Percentiles rank a stretch among this genome's conserved stretches.
phyloP scores from a whole-genome alignment of 2,113 vertebrate genomes.

The Phrynosoma platyrhinos region DNA sequence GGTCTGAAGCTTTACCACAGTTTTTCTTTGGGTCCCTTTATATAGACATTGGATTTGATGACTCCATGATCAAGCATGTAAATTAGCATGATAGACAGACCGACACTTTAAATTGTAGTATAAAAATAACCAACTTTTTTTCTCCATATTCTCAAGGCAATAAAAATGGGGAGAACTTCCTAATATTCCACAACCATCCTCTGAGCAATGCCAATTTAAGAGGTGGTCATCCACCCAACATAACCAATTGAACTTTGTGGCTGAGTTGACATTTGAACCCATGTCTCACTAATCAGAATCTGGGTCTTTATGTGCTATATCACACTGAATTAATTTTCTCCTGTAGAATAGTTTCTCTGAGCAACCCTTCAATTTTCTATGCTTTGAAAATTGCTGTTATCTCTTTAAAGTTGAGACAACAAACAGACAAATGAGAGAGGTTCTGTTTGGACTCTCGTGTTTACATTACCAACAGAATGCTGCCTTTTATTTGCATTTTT shows the following conservation, averaged over 20 bases:
- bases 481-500: slow-evolving; percentile 28
- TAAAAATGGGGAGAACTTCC: background rate
- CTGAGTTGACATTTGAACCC: background rate
- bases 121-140: background rate
- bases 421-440: slow-evolving; percentile 6
- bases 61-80: no score
- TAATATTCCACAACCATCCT: background rate
- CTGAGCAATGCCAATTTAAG: background rate
- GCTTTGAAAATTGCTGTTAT: background rate
- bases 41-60: no score
- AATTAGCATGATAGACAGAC: no score
- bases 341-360: background rate
- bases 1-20: no score
- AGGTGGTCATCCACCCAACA: background rate
- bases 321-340: background rate
- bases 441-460: background rate
- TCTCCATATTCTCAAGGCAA: background rate
- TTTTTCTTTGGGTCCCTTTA: no score
- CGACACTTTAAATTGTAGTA: no score
- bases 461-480: background rate
- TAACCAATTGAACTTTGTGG: background rate
- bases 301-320: background rate
- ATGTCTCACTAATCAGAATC: background rate
- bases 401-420: background rate
- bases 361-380: background rate